phyloP scores from a whole-genome alignment of 2,888 invertebrate species.

The Syrista parreyssii region DNA sequence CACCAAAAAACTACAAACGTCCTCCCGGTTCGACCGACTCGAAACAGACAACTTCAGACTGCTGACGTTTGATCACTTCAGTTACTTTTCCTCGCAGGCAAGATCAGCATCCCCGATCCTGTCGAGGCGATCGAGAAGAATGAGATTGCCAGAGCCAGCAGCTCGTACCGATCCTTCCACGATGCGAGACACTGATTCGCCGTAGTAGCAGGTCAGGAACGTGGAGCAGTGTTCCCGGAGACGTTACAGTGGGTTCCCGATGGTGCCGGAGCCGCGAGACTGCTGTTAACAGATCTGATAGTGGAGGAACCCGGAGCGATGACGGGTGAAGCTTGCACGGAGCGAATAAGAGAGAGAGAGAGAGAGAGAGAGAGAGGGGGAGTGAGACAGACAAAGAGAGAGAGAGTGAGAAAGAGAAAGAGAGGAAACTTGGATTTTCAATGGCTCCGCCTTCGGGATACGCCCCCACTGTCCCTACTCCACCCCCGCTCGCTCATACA shows the following conservation, averaged over 20 bases:
- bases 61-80: no score
- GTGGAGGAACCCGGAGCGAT: slow-evolving; percentile 51
- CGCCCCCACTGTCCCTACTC: slow-evolving; percentile 45
- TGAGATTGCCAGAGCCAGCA: no score
- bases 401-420: slow-evolving; percentile 1
- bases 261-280: slow-evolving; percentile 42
- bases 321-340: slow-evolving; percentile 51
- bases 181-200: no score
- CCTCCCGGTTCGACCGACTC: no score
- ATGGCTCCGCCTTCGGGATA: slow-evolving; percentile 52
- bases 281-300: slow-evolving; percentile 61
- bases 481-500: slow-evolving; percentile 34
- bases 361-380: slow-evolving; percentile 3
- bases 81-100: no score
- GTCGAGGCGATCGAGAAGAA: no score
- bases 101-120: no score
- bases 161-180: no score
- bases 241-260: slow-evolving; percentile 56
- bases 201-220: no score
- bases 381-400: neutral
- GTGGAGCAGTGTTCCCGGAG: neutral
- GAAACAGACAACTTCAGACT: no score
- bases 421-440: slow-evolving; percentile 53
- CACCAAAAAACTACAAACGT: no score
- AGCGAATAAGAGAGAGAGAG: slow-evolving; percentile 15